Evolutionary conservation across 30 jellyfish, hydroid and myxozoan genomes (phyloP).

Genomic region (Hydractinia echinata): DNA sequence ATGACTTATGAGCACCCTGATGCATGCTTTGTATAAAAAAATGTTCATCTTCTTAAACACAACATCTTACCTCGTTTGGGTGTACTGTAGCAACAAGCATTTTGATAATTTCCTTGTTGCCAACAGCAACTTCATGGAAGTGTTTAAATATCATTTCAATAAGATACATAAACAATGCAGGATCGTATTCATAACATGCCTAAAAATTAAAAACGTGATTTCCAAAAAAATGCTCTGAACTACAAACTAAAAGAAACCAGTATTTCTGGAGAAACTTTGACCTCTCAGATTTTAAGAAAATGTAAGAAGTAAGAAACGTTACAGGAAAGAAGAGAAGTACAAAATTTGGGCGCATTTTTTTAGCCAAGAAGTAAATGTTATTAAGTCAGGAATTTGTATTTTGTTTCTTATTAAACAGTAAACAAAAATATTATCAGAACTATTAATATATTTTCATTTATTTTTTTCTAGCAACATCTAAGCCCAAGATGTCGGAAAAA

Average conservation of each 20-base stretch:
- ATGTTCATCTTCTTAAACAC: neutral
- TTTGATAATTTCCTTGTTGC: conserved; percentile 55
- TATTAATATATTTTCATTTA: no score
- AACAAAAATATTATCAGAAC: no score
- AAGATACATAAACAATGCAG: conserved; percentile 53
- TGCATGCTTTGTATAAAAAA: neutral
- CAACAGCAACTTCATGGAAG: conserved; percentile 57
- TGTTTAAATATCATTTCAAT: conserved; percentile 49
- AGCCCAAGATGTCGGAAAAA: no score
- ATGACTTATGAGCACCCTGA: neutral
- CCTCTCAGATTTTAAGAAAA: neutral
- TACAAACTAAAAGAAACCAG: neutral
- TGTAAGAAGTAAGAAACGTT: neutral
- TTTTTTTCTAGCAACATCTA: no score
- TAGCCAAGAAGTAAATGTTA: no score
- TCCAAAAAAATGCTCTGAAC: neutral
- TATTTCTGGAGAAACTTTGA: neutral
- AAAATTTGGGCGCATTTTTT: no score
- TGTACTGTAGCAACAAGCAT: conserved; percentile 59
- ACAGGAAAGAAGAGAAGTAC: no score
- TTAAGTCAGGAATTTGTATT: no score
- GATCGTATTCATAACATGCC: conserved; percentile 83
- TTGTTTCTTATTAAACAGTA: no score
- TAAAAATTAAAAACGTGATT: conserved; percentile 13
- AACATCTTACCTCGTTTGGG: conserved; percentile 68